Conservation (phyloP, 2,113 vertebrate genomes). For the Mesocricetus auratus region DNA sequence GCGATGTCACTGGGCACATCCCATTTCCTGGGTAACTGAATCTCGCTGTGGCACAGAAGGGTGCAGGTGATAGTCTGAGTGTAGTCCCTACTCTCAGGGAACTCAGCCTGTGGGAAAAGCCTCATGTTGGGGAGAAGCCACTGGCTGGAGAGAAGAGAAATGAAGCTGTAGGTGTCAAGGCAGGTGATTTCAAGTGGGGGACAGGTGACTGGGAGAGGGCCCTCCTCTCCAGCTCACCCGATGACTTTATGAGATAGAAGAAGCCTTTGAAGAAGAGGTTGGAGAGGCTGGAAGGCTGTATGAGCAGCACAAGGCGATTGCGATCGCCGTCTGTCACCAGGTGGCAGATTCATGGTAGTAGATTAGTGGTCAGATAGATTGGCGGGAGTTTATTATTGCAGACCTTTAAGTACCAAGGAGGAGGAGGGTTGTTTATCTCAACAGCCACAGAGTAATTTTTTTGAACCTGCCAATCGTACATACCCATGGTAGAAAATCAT, state of each 20-base stretch:
- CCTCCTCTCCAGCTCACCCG: neutral
- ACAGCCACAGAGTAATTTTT: neutral
- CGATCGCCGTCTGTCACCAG: neutral
- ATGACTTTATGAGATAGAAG: neutral
- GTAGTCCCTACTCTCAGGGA: neutral
- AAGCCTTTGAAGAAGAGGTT: neutral
- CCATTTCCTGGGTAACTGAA: neutral
- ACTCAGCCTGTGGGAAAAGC: neutral
- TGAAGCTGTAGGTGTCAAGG: neutral
- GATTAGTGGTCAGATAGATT: neutral
- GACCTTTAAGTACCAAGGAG: neutral
- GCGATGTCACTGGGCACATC: neutral
- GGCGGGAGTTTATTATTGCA: neutral
- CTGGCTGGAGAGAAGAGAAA: neutral
- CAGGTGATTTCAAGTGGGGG: neutral
- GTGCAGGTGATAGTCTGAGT: fast-evolving
- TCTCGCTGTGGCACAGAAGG: neutral
- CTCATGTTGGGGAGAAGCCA: neutral
- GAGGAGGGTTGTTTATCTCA: conserved; percentile 17
- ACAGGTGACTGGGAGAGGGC: neutral
- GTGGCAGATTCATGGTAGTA: neutral
- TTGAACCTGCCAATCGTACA: conserved; percentile 36
- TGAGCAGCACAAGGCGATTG: fast-evolving
- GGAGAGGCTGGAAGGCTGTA: neutral
- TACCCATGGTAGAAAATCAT: conserved; percentile 36